A percentile compares a stretch with the other conserved stretches of the same genome.
phyloP scores from a whole-genome alignment of 1,140 invertebrate species.

The Bacillus rossius region DNA sequence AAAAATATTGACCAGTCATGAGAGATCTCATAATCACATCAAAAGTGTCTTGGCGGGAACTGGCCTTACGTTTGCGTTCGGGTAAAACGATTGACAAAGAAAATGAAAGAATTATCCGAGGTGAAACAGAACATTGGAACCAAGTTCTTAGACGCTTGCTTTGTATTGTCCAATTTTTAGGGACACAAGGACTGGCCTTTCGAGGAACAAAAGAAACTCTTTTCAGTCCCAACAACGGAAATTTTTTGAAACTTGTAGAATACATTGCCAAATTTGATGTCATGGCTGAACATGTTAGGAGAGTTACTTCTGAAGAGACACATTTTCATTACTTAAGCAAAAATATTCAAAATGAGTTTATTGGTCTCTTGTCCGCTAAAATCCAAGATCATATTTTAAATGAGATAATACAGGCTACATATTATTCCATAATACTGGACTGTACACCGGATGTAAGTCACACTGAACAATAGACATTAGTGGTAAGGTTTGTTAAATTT shows the following conservation, averaged over 20 bases:
- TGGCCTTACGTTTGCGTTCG: no score
- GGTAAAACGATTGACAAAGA: slow-evolving; percentile 21
- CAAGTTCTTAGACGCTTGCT: slow-evolving; percentile 19
- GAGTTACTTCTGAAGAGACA: no score
- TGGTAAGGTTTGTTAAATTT: slow-evolving; percentile 19
- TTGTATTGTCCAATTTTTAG: slow-evolving; percentile 15
- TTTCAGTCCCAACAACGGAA: slow-evolving; percentile 4
- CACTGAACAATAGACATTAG: slow-evolving; percentile 25
- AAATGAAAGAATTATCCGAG: slow-evolving; percentile 16
- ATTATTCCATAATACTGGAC: slow-evolving; percentile 26
- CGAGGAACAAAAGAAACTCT: slow-evolving; percentile 20
- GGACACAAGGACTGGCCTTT: slow-evolving; percentile 19
- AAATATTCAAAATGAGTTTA: slow-evolving; percentile 13
- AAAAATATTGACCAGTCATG: slow-evolving; percentile 1
- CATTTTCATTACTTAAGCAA: slow-evolving; percentile 14
- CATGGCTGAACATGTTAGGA: slow-evolving; percentile 14
- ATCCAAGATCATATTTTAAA: slow-evolving; percentile 13
- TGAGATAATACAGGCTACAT: slow-evolving; percentile 14
- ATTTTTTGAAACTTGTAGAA: slow-evolving; percentile 15
- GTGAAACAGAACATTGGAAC: not conserved
- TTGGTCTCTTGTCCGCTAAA: not conserved
- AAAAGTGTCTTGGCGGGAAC: not conserved
- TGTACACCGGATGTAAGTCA: slow-evolving; percentile 26
- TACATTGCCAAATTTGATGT: slow-evolving; percentile 16
- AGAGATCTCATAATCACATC: slow-evolving; percentile 13